Conservation (phyloP, 2,888 invertebrate species). For the Drosophila quinaria region DNA sequence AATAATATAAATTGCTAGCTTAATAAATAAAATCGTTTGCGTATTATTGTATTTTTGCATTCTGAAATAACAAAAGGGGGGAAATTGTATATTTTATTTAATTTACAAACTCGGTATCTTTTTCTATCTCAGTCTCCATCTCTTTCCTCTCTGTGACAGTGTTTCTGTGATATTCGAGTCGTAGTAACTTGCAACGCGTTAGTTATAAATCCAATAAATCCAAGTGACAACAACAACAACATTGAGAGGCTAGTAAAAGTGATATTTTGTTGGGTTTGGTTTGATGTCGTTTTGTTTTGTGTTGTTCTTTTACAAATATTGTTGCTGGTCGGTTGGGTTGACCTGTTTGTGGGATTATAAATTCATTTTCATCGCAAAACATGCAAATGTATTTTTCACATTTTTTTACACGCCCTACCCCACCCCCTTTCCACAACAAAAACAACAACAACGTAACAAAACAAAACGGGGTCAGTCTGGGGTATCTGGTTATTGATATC, state of each 20-base stretch:
- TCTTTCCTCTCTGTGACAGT: background rate
- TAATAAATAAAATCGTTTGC: constrained; percentile 42
- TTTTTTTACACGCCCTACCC: constrained; percentile 1
- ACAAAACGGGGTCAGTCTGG: constrained; percentile 2
- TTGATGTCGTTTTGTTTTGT: constrained; percentile 17
- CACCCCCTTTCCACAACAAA: constrained; percentile 10
- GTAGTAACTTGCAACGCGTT: constrained; percentile 16
- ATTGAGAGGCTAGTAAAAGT: constrained; percentile 3
- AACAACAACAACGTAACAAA: constrained; percentile 17
- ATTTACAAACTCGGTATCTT: constrained; percentile 18
- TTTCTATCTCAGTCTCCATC: background rate
- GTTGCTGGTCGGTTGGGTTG: constrained; percentile 37
- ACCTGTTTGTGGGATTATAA: constrained; percentile 62
- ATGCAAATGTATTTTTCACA: constrained; percentile 32
- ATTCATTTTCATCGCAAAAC: constrained; percentile 65
- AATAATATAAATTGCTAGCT: constrained; percentile 37
- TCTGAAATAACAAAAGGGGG: constrained; percentile 12
- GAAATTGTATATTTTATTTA: constrained; percentile 31
- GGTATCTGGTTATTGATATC: constrained; percentile 33
- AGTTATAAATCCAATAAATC: constrained; percentile 53
- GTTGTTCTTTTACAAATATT: constrained; percentile 49
- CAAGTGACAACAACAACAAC: constrained; percentile 47
- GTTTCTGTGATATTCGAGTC: background rate
- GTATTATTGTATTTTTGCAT: constrained; percentile 38
- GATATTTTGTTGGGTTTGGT: constrained; percentile 1